These are phyloP conservation scores for Gambusia affinis DNA, from an alignment of 2,113 vertebrate species.

Conservation along the genomic window DNA sequence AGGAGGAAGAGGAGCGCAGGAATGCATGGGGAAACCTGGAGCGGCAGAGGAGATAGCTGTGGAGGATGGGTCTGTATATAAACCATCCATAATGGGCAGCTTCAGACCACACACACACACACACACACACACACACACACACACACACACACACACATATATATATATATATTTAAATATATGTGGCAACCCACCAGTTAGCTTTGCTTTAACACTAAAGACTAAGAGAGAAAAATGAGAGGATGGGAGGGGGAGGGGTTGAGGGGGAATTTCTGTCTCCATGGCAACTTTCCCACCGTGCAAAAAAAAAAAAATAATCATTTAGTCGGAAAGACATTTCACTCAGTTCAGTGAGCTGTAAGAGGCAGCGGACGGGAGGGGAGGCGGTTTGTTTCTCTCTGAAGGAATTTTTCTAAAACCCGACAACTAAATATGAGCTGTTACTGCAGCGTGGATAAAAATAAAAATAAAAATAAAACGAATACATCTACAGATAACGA, in stretches of 20 bases:
- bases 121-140: too few species aligned
- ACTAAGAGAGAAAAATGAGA: constrained; percentile 38
- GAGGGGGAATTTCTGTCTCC: constrained; percentile 68
- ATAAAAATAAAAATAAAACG: background rate
- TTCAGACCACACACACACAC: constrained; percentile 32
- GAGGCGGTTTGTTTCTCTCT: constrained; percentile 43
- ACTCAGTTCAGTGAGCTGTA: constrained; percentile 82
- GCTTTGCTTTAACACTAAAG: constrained; percentile 53
- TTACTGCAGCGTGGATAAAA: constrained; percentile 8
- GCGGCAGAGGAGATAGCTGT: constrained; percentile 39
- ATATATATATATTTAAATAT: background rate
- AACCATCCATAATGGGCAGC: constrained; percentile 54
- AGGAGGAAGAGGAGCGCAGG: constrained; percentile 34
- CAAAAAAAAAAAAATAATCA: constrained; percentile 77
- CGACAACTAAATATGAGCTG: constrained; percentile 50
- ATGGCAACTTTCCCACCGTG: constrained; percentile 78
- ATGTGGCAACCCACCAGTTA: constrained; percentile 61
- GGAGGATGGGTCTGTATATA: constrained; percentile 54
- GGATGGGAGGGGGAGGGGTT: background rate
- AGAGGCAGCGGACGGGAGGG: constrained; percentile 60
- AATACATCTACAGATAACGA: constrained; percentile 53
- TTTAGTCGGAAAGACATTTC: constrained; percentile 82
- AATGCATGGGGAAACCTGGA: constrained; percentile 53
- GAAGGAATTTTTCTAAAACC: constrained; percentile 44
- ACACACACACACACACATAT: constrained; percentile 14